These are phyloP conservation scores for Brenthis hecate DNA, from an alignment of 2,888 invertebrate genomes.

Conservation along the genomic window DNA sequence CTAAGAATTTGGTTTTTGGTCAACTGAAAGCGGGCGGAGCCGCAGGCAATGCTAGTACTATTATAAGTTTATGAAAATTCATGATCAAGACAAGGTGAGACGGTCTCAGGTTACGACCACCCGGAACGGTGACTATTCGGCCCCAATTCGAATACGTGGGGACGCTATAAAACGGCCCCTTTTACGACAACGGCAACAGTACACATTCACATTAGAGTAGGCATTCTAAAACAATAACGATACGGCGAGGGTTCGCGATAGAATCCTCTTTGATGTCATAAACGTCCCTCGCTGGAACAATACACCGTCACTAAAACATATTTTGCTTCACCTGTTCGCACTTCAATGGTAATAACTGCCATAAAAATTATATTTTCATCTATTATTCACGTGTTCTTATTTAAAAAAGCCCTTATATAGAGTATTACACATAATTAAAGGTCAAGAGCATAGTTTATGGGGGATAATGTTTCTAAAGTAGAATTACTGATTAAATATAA, in stretches of 20 bases:
- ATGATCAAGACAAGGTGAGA: slow-evolving; percentile 58
- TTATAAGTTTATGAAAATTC: slow-evolving; percentile 62
- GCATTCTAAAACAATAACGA: slow-evolving; percentile 53
- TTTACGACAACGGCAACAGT: slow-evolving; percentile 66
- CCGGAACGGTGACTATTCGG: slow-evolving; percentile 54
- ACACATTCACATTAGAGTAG: slow-evolving; percentile 51
- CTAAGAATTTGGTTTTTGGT: too few species aligned
- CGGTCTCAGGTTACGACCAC: slow-evolving; percentile 65
- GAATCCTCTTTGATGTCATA: slow-evolving; percentile 60
- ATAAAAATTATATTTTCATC: slow-evolving; percentile 32
- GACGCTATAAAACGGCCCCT: slow-evolving; percentile 64
- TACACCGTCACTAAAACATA: slow-evolving; percentile 46
- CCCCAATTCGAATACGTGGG: slow-evolving; percentile 51
- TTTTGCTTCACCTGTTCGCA: slow-evolving; percentile 37
- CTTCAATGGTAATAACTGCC: slow-evolving; percentile 36
- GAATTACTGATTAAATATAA: too few species aligned
- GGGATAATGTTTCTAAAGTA: too few species aligned
- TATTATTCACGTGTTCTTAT: slow-evolving; percentile 7
- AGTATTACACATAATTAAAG: slow-evolving; percentile 3
- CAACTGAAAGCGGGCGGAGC: too few species aligned
- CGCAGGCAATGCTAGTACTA: slow-evolving; percentile 26
- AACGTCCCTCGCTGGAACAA: slow-evolving; percentile 47
- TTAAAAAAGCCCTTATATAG: slow-evolving; percentile 21
- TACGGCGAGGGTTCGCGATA: slow-evolving; percentile 60
- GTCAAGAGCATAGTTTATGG: too few species aligned